Evolutionary conservation across 2,888 invertebrate genomes (phyloP), one percentile per base, ranked within the genome.

Genomic region (Tipula lateralis): DNA sequence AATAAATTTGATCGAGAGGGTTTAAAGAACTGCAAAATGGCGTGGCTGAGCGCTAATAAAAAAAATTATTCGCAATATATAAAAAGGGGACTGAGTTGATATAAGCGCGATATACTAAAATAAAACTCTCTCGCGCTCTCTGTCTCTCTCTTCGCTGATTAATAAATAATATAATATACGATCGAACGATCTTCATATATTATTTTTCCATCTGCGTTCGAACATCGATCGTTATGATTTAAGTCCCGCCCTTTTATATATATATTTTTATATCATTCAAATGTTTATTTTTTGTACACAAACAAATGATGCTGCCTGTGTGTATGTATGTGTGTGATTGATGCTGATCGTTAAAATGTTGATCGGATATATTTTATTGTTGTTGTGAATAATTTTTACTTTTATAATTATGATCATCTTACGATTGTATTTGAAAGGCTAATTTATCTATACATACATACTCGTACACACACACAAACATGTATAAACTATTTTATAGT

Each of bases 261-360:
- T n/a, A n/a, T n/a, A 66, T 66, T 66, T 66, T 66, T 66, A 66
- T 66, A 66, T 66, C 66, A 66, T 66, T 66, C 66, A 66, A 66
- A 24, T 16, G 13, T 39, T 32, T 32, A 32, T 32, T 32, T 32
- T 6, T 32, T 32, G 4, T 44, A 16, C 7, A 44, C 44, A 44
- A 44, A 44, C 16, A 44, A 9, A 66, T 24, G 66, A 66, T 66
- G 44, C 66, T 66, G 66, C n/a, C n/a, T n/a, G n/a, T 66, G 9
- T 24, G 66, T 66, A 9, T 44, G 44, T 24, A 24, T 66, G 66
- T 24, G 24, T 66, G 24, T 66, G 66, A 66, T 66, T 66, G 66
- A 66, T 66, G 66, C 24, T 66, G 66, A 66, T 66, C 66, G 66
- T 66, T 66, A 66, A 66, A 66, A 66, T 66, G 66, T 66, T 66